phyloP scores from a whole-genome alignment of 2,113 vertebrate species.

The Pelobates fuscus region DNA sequence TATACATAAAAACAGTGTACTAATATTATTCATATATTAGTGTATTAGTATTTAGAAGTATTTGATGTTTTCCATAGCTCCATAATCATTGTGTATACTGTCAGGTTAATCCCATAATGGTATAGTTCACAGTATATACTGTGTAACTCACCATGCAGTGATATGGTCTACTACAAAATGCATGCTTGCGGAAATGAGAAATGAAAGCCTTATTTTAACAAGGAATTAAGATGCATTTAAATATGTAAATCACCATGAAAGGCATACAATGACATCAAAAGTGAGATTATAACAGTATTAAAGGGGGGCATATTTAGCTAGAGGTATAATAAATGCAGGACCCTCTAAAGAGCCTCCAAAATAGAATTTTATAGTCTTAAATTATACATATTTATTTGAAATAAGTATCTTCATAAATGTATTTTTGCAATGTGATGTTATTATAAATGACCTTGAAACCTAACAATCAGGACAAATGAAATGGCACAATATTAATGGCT shows the following conservation, averaged over 20 bases:
- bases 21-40: no score
- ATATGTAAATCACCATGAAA: not conserved
- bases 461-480: constrained; percentile 28
- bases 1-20: no score
- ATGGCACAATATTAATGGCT: not conserved
- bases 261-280: not conserved
- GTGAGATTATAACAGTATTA: not conserved
- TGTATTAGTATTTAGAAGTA: no score
- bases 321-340: not conserved
- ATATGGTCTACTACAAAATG: not conserved
- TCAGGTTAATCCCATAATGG: not conserved
- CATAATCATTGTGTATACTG: no score
- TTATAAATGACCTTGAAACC: constrained; percentile 43
- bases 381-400: constrained; percentile 2
- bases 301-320: not conserved
- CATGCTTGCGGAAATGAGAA: not conserved
- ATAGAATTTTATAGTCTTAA: not conserved
- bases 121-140: not conserved
- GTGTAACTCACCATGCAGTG: not conserved
- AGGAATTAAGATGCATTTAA: not conserved
- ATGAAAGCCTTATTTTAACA: not conserved
- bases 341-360: not conserved
- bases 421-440: constrained; percentile 10
- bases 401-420: not conserved
- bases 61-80: no score